These are phyloP conservation scores for Acanthornis magna DNA, from an alignment of 2,797 vertebrate species.

Conservation along the genomic window DNA sequence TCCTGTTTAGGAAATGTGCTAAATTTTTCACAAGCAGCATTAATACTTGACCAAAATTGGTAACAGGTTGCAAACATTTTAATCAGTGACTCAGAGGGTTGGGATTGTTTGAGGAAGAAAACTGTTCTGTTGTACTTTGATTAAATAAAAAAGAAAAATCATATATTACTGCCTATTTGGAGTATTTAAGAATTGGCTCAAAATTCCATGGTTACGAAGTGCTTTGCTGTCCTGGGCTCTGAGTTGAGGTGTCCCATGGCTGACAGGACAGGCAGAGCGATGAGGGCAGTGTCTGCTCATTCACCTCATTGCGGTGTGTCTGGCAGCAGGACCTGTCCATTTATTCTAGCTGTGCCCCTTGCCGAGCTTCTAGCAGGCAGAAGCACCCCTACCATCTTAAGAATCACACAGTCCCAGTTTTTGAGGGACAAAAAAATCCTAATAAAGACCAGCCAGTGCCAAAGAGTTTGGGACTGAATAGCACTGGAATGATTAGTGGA, in stretches of 20 bases:
- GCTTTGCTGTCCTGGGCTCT: background rate
- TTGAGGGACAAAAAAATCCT: accelerated
- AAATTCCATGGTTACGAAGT: background rate
- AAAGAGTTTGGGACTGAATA: accelerated
- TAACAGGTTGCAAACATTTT: background rate
- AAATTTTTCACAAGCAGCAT: background rate
- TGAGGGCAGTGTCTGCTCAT: background rate
- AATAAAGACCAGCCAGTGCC: background rate
- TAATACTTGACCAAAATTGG: background rate
- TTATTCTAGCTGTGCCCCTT: background rate
- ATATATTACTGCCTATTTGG: background rate
- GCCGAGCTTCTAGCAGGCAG: background rate
- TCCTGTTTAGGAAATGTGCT: background rate
- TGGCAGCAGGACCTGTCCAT: background rate
- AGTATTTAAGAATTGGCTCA: background rate
- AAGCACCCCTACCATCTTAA: background rate
- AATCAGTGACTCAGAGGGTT: background rate
- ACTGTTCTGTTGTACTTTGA: background rate
- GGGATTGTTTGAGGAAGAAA: background rate
- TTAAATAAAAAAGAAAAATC: background rate
- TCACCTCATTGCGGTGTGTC: background rate
- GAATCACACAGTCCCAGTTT: background rate
- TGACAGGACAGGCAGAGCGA: background rate
- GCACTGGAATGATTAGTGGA: background rate
- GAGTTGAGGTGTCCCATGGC: background rate